Conservation (phyloP, 2,888 invertebrate species). For the Acleris holmiana region DNA sequence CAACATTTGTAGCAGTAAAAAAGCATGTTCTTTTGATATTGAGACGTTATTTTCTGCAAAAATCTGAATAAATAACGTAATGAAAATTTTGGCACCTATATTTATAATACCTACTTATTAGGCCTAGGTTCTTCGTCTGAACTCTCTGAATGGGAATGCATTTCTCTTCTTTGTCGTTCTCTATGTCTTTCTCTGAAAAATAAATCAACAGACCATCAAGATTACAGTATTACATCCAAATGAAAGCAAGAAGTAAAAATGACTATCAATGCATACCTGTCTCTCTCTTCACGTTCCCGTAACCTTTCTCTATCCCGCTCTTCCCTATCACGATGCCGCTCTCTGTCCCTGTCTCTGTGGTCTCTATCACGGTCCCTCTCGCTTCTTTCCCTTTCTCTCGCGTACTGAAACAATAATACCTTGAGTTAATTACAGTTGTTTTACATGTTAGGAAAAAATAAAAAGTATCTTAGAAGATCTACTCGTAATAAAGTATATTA, state of each 20-base stretch:
- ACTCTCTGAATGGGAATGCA: conserved; percentile 84
- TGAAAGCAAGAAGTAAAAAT: no score
- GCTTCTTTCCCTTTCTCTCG: conserved; percentile 78
- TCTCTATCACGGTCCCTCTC: conserved; percentile 84
- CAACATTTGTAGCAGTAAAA: no score
- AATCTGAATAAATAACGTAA: no score
- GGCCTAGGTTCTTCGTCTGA: conserved; percentile 87
- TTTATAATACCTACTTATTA: conserved; percentile 72
- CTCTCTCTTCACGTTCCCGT: conserved; percentile 80
- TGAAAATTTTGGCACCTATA: no score
- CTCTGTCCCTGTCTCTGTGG: conserved; percentile 84
- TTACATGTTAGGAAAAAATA: neutral
- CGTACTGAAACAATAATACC: conserved; percentile 74
- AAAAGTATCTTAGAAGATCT: no score
- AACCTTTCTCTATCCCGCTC: conserved; percentile 86
- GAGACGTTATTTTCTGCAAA: no score
- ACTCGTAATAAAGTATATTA: no score
- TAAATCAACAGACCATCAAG: conserved; percentile 11
- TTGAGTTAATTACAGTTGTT: conserved; percentile 12
- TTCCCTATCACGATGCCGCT: conserved; percentile 83
- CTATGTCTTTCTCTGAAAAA: conserved; percentile 76
- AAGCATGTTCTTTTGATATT: no score
- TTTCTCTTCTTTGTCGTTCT: conserved; percentile 76
- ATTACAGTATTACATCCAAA: no score
- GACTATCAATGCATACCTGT: conserved; percentile 57